phyloP scores from a whole-genome alignment of 2,113 vertebrate genomes.

The Mugil cephalus region DNA sequence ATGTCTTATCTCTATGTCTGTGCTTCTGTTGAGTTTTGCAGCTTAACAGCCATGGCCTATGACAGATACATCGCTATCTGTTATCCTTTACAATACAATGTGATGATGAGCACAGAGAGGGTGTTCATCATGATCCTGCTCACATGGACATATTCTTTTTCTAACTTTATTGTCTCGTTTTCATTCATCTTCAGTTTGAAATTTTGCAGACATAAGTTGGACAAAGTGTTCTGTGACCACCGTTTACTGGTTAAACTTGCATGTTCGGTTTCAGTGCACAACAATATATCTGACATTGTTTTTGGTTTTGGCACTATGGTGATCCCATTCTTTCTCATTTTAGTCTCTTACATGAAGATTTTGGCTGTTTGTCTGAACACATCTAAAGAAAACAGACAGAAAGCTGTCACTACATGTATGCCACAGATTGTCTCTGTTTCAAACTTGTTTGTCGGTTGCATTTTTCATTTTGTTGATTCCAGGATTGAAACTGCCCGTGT shows the following conservation, averaged over 20 bases:
- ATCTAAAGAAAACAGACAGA: slow-evolving; percentile 30
- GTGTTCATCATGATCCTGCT: slow-evolving; percentile 5
- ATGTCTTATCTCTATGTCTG: slow-evolving; percentile 25
- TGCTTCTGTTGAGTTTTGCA: slow-evolving; percentile 34
- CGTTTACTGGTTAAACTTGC: slow-evolving; percentile 31
- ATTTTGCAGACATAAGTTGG: slow-evolving; percentile 31
- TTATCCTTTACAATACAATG: slow-evolving; percentile 28
- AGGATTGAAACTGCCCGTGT: not conserved
- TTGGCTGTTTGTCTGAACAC: slow-evolving; percentile 22
- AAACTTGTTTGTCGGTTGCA: slow-evolving; percentile 28
- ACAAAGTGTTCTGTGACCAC: slow-evolving; percentile 55
- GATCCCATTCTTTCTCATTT: slow-evolving; percentile 32
- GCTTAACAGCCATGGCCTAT: slow-evolving; percentile 49
- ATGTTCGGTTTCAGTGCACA: slow-evolving; percentile 8
- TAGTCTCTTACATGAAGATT: slow-evolving; percentile 41
- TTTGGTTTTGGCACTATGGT: not conserved
- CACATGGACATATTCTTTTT: slow-evolving; percentile 16
- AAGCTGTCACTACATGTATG: slow-evolving; percentile 38
- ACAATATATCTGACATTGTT: slow-evolving; percentile 6
- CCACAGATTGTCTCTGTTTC: slow-evolving; percentile 51
- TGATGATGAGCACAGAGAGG: slow-evolving; percentile 31
- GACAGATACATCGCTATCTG: slow-evolving; percentile 47
- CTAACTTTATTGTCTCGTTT: not conserved
- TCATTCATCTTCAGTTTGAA: slow-evolving; percentile 1
- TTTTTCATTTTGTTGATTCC: slow-evolving; percentile 28